Evolutionary conservation across 2,113 vertebrate genomes (phyloP).

Genomic region (Anseranas semipalmata): DNA sequence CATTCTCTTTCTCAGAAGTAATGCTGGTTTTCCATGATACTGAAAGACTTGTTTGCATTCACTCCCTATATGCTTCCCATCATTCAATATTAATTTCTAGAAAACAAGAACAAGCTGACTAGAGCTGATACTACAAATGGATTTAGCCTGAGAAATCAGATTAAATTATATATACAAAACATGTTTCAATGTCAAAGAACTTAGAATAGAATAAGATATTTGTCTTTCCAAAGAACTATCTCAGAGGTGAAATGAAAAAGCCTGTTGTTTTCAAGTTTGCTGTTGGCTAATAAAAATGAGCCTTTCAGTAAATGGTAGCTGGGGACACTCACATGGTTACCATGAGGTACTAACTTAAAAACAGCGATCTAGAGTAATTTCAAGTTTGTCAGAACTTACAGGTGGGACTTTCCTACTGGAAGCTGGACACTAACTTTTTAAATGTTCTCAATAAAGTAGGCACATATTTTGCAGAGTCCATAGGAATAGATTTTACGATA

Average conservation of each 20-base stretch:
- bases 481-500: not conserved
- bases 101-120: not conserved
- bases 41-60: not conserved
- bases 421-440: not conserved
- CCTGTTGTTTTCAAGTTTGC: not conserved
- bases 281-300: not conserved
- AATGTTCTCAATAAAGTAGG: not conserved
- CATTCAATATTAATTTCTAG: not conserved
- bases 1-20: not conserved
- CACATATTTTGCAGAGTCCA: not conserved
- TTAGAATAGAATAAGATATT: no score
- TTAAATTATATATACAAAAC: not conserved
- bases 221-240: no score
- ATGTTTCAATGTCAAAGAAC: not conserved
- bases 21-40: rapidly evolving
- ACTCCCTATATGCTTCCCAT: not conserved
- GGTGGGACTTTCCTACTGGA: not conserved
- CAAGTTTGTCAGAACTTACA: not conserved
- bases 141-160: not conserved
- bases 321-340: not conserved
- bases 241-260: not conserved
- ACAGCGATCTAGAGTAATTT: not conserved
- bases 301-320: not conserved
- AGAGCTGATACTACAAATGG: not conserved
- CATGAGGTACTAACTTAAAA: not conserved